Conservation (phyloP, 2,797 vertebrate species). For the Sarcophilus harrisii region DNA sequence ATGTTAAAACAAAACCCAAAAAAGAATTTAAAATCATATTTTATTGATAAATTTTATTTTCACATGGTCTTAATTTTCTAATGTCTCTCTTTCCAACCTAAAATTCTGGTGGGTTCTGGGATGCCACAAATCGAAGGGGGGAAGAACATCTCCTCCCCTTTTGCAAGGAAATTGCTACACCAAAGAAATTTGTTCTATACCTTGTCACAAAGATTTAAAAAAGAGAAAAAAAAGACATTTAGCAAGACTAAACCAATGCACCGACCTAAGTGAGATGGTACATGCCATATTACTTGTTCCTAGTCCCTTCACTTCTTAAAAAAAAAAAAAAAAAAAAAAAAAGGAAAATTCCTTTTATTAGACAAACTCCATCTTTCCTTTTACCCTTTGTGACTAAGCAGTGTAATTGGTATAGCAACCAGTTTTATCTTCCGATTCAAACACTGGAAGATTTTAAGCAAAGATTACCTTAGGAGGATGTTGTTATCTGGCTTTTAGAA, state of each 20-base stretch:
- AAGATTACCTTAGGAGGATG: background rate
- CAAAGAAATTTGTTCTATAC: background rate
- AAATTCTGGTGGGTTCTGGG: background rate
- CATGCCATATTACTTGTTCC: background rate
- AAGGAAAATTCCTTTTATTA: background rate
- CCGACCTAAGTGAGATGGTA: background rate
- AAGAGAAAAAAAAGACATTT: background rate
- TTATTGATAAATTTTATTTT: background rate
- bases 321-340: too few relatives aligned
- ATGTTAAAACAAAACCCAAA: too few relatives aligned
- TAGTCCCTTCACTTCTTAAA: background rate
- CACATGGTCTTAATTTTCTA: background rate
- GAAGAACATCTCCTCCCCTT: too few relatives aligned
- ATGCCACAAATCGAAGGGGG: too few relatives aligned
- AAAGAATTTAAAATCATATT: background rate
- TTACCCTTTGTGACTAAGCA: background rate
- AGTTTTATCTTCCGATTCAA: background rate
- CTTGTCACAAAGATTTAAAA: background rate
- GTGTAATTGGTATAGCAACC: background rate
- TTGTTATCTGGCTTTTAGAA: background rate
- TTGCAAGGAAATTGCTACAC: too few relatives aligned
- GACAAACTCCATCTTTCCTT: background rate
- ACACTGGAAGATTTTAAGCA: background rate
- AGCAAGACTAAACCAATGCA: background rate
- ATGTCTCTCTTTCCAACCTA: background rate